Evolutionary conservation across 2,888 invertebrate species (phyloP).

Genomic region (Ophonus ardosiacus): DNA sequence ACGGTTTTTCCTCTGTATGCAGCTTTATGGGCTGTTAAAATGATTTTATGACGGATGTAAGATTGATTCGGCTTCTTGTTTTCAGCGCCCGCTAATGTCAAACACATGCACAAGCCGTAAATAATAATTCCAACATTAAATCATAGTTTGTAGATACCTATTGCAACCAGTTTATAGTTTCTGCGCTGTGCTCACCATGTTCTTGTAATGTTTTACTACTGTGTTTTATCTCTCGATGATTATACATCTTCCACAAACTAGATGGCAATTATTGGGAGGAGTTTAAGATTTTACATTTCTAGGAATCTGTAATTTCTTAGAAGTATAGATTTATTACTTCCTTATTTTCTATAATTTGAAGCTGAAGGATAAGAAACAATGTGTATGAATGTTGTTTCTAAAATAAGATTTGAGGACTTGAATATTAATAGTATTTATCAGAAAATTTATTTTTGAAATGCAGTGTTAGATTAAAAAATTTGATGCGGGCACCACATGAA

Average conservation of each 20-base stretch:
- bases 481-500: no score
- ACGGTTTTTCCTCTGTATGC: slow-evolving; percentile 52
- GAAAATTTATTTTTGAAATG: no score
- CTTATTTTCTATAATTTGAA: background rate
- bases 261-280: background rate
- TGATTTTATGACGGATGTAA: slow-evolving; percentile 63
- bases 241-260: background rate
- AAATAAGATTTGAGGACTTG: no score
- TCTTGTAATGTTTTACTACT: slow-evolving; percentile 26
- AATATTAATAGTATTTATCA: no score
- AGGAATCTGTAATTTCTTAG: no score
- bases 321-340: no score
- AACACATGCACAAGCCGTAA: slow-evolving; percentile 52
- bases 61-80: slow-evolving; percentile 60
- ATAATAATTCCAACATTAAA: slow-evolving; percentile 43
- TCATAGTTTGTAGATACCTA: slow-evolving; percentile 38
- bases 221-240: slow-evolving; percentile 7
- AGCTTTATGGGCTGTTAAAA: slow-evolving; percentile 59
- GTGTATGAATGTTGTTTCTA: no score
- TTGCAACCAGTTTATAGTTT: background rate
- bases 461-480: no score
- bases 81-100: slow-evolving; percentile 58
- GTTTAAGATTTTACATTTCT: no score
- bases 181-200: background rate
- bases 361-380: background rate